phyloP scores from a whole-genome alignment of 2,113 vertebrate species.

The Hypomesus transpacificus region DNA sequence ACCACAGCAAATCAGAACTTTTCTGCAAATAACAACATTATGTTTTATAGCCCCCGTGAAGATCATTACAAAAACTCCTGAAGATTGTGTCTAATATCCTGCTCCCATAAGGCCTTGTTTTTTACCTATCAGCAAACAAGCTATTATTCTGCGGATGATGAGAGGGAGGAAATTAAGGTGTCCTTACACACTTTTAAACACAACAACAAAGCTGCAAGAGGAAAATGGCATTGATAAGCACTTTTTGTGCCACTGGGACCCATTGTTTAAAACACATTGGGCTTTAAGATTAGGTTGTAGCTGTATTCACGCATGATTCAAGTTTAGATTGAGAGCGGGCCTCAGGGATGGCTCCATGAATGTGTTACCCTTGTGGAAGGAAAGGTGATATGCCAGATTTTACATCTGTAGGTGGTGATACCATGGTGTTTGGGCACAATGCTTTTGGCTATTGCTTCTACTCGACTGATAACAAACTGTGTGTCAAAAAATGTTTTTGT shows the following conservation, averaged over 20 bases:
- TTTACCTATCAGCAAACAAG: slow-evolving; percentile 44
- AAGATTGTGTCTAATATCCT: slow-evolving; percentile 42
- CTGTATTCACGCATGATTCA: slow-evolving; percentile 1
- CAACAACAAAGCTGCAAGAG: slow-evolving; percentile 50
- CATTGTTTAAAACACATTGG: slow-evolving; percentile 30
- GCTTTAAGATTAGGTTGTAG: slow-evolving; percentile 14
- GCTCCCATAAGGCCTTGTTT: slow-evolving; percentile 36
- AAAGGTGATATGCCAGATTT: slow-evolving; percentile 12
- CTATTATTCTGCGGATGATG: slow-evolving; percentile 60
- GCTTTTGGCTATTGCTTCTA: background rate
- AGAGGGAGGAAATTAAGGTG: slow-evolving; percentile 56
- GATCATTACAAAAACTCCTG: slow-evolving; percentile 47
- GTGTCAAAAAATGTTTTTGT: background rate
- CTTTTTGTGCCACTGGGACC: slow-evolving; percentile 50
- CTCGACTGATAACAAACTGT: background rate
- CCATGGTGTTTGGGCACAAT: slow-evolving; percentile 6
- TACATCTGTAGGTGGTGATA: slow-evolving; percentile 13
- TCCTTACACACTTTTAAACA: slow-evolving; percentile 38
- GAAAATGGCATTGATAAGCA: slow-evolving; percentile 54
- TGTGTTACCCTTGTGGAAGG: background rate
- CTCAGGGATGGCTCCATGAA: background rate
- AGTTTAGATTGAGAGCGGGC: slow-evolving; percentile 2
- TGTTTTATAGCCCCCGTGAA: slow-evolving; percentile 25
- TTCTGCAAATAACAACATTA: slow-evolving; percentile 30
- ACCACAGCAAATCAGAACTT: slow-evolving; percentile 33